These are phyloP conservation scores for Ochotona curzoniae DNA, from an alignment of 2,113 vertebrate genomes.

Conservation along the genomic window DNA sequence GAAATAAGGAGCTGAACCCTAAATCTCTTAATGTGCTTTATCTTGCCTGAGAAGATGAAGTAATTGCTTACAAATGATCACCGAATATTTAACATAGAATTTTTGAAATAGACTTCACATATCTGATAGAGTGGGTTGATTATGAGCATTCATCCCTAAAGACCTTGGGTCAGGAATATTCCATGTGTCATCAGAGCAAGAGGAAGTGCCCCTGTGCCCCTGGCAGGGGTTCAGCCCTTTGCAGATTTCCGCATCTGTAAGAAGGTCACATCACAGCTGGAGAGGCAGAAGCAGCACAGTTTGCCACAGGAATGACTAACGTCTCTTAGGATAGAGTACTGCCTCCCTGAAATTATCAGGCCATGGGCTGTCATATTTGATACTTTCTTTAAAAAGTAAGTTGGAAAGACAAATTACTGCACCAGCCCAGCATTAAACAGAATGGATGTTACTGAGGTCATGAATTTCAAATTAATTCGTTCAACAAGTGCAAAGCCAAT, in stretches of 20 bases:
- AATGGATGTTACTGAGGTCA: not conserved
- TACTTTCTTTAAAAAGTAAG: not conserved
- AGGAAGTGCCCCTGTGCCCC: not conserved
- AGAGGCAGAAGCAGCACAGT: slow-evolving; percentile 20
- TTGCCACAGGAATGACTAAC: slow-evolving; percentile 51
- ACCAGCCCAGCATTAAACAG: not conserved
- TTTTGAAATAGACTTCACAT: not conserved
- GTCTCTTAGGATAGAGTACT: not conserved
- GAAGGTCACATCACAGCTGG: slow-evolving; percentile 64
- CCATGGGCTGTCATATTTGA: slow-evolving; percentile 21
- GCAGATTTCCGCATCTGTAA: slow-evolving; percentile 38
- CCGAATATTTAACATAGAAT: slow-evolving; percentile 45
- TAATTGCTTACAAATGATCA: slow-evolving; percentile 48
- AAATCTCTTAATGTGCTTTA: slow-evolving; percentile 27
- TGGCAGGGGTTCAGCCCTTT: not conserved
- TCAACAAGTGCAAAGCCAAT: not conserved
- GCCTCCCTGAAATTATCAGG: slow-evolving; percentile 41
- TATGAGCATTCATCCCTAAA: slow-evolving; percentile 48
- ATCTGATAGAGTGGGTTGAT: not conserved
- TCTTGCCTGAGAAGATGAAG: not conserved
- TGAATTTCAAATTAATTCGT: not conserved
- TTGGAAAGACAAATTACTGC: not conserved
- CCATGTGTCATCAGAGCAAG: not conserved
- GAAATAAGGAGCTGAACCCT: not conserved
- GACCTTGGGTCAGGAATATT: not conserved